A percentile compares a stretch with the other conserved stretches of the same genome.
These are phyloP conservation scores for Phyto melanocephala DNA, from an alignment of 2,888 invertebrate genomes.

Conservation along the genomic window DNA sequence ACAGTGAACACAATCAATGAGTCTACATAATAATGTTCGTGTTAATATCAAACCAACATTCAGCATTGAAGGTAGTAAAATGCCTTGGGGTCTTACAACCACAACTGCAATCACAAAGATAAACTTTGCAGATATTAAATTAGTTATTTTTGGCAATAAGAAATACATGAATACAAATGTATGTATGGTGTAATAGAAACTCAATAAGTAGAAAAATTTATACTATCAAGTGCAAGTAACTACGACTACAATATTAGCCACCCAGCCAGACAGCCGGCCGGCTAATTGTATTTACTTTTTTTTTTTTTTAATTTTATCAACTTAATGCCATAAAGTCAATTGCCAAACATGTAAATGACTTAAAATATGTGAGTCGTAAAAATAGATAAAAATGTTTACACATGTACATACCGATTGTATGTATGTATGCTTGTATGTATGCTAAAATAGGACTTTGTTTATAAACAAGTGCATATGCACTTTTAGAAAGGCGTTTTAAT, in stretches of 20 bases:
- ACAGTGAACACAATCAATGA: slow-evolving; percentile 12
- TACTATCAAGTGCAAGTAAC: slow-evolving; percentile 27
- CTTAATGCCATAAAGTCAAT: slow-evolving; percentile 1
- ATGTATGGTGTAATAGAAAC: background rate
- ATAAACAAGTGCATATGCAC: slow-evolving; percentile 6
- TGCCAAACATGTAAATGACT: slow-evolving; percentile 13
- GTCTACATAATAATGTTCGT: background rate
- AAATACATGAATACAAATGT: background rate
- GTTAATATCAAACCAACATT: background rate
- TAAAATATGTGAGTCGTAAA: background rate
- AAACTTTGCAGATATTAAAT: background rate
- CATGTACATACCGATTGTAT: background rate
- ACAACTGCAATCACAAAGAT: background rate
- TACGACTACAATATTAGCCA: background rate
- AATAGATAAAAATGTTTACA: too few relatives aligned
- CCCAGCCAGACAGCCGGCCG: background rate
- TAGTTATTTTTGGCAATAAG: background rate
- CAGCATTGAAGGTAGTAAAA: background rate
- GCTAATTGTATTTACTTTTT: slow-evolving; percentile 32
- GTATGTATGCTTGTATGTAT: background rate
- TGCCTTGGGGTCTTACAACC: background rate
- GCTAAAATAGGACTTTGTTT: background rate
- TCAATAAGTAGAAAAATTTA: background rate
- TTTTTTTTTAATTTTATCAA: background rate
- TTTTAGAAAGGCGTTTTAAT: slow-evolving; percentile 50